Evolutionary conservation across 2,797 vertebrate species (phyloP).

Genomic region (Macroramphosus scolopax): DNA sequence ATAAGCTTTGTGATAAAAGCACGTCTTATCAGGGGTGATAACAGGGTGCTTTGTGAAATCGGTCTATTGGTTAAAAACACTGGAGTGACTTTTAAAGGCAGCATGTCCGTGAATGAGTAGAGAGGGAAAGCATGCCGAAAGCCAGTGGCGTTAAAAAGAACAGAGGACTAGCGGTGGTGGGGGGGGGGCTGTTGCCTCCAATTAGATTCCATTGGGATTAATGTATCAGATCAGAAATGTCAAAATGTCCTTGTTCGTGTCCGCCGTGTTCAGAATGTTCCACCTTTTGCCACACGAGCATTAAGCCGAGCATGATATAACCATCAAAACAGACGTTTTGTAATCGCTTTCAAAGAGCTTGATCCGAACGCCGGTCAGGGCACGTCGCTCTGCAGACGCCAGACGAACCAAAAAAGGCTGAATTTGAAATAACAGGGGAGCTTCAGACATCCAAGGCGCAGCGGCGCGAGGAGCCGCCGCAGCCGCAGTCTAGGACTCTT

Average conservation of each 20-base stretch:
- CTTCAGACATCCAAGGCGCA: constrained; percentile 47
- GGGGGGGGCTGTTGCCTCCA: no score
- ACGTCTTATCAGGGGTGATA: constrained; percentile 48
- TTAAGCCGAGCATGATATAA: neutral
- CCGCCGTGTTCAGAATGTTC: constrained; percentile 11
- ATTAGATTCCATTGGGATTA: constrained; percentile 9
- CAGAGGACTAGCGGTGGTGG: neutral
- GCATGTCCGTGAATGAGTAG: constrained; percentile 5
- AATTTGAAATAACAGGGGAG: constrained; percentile 45
- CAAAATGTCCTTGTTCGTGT: constrained; percentile 6
- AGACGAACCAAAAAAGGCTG: constrained; percentile 21
- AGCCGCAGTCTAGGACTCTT: constrained; percentile 55
- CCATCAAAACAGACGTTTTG: constrained; percentile 24
- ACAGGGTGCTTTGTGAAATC: constrained; percentile 33
- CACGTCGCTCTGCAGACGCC: constrained; percentile 29
- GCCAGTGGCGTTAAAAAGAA: neutral
- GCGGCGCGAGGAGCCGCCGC: constrained; percentile 47
- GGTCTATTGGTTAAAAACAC: constrained; percentile 39
- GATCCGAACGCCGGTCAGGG: constrained; percentile 35
- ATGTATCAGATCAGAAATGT: constrained; percentile 13
- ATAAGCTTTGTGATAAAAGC: constrained; percentile 47
- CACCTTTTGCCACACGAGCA: neutral
- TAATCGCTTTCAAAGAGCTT: constrained; percentile 14
- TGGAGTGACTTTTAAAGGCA: constrained; percentile 25
- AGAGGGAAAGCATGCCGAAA: constrained; percentile 2